Base-by-base conservation (phyloP, 2,113 vertebrate genomes). In the Grammomys dolichurus region DNA sequence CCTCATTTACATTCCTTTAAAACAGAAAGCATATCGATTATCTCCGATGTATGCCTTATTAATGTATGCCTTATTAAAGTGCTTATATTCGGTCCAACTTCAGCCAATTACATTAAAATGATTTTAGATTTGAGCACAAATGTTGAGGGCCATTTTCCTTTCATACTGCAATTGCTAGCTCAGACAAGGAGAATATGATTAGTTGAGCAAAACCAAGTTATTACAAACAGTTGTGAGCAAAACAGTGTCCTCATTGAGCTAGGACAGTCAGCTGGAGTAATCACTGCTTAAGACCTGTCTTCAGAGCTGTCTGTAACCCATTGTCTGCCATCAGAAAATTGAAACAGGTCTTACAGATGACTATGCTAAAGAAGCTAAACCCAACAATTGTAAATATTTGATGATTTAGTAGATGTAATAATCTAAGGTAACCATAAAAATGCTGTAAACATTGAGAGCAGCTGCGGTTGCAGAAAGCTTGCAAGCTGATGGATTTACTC, bases 41-140 rank as follows among this genome's bases (percentile, higher is more conserved):
- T 69, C 87, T 60, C 48, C 95, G 65, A 20, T 69, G 2, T 65
- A 33, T 90, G 58, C 36, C 87, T 93, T 94, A 82, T 94, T 95
- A 86, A 88, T 69, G 2, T 65, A 33, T 90, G 58, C 36, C 87
- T 93, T 94, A 82, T 94, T 95, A 86, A 88, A 95, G 90, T 94
- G 48, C 81, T 94, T 87, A 51, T 90, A 86, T 82, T 89, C 26
- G 82, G 89, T 80, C 20, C 54, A 92, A 58, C 33, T 92, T 90
- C 24, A 94, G 73, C 82, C 86, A 82, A 51, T 46, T 85, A 2
- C 78, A 82, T 93, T 90, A 78, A 82, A 84, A 65, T 70, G 65
- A 70, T 87, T 89, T 95, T 93, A 92, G 19, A 93, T 92, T 84
- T 76, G 60, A 92, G 36, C 80, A 10, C 19, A 93, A 82, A 82